Base-by-base conservation (phyloP, 2,797 vertebrate genomes). In the Sebastes nivosus region DNA sequence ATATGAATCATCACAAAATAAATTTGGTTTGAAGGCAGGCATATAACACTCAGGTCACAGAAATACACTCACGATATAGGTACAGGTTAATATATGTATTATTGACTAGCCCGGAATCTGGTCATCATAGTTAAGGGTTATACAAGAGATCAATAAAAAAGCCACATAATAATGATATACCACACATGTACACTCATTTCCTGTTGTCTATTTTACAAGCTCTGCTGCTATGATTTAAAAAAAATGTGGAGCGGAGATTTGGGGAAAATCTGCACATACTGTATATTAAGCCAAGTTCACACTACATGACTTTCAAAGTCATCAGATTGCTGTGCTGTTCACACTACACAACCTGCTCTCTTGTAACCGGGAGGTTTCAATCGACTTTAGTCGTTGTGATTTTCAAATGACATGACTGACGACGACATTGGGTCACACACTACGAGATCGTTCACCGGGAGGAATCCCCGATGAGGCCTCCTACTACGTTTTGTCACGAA, bases 361-460 rank as follows among this genome's bases (percentile, higher is more conserved):
- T 46, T 46, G 42, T 46, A 46, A 46, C 1, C 0, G 14, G 38
- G 14, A 46, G 38, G 0, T 0, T 46, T 16, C 6, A 0, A 16
- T 16, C 2, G 38, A 1, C 16, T 46, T 46, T 18, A 0, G 0
- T 46, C 16, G 16, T 46, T 0, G 16, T 20, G 46, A 50, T 0
- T 50, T 50, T 50, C 46, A 50, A 0, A 50, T 0, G 8, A 50
- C 8, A 20, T 50, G 46, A 50, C 46, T 50, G 46, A 50, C 16
- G 18, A 50, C 18, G 18, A 50, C 46, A 50, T 29, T 29, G 27
- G 27, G 46, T 50, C 46, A 50, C 18, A 50, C 46, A 50, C 46
- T 50, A 50, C 46, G 6, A 50, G 46, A 50, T 50, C 8, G 18
- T 50, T 20, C 46, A 50, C 16, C 46, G 0, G 18, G 18, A 50